phyloP scores from a whole-genome alignment of 2,113 vertebrate genomes.

The Ptyas mucosa region DNA sequence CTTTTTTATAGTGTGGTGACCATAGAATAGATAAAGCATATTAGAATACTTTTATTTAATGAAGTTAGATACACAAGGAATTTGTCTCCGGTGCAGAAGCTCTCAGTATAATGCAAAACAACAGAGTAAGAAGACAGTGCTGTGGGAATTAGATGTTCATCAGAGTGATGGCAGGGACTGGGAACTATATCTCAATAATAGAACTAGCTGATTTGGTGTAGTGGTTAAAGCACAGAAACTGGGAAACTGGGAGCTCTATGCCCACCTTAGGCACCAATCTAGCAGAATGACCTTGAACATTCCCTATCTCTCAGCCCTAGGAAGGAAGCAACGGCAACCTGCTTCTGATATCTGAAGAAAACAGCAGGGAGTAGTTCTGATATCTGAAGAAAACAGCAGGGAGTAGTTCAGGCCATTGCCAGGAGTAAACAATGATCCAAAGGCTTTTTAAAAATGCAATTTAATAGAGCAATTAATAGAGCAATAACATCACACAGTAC shows the following conservation, averaged over 20 bases:
- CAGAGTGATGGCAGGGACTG: not conserved
- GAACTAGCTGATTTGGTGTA: not conserved
- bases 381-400: not conserved
- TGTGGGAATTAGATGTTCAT: not conserved
- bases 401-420: not conserved
- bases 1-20: no score
- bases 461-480: not conserved
- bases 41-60: not conserved
- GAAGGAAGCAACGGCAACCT: not conserved
- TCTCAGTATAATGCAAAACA: not conserved
- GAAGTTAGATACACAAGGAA: not conserved
- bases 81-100: not conserved
- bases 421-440: not conserved
- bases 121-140: not conserved
- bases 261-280: not conserved
- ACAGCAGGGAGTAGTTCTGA: not conserved
- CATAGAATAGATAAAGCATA: not conserved
- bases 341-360: not conserved
- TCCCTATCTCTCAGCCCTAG: not conserved
- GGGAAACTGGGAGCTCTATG: not conserved
- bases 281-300: not conserved
- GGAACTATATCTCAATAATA: not conserved
- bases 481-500: not conserved
- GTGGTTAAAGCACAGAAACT: not conserved
- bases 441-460: not conserved